Percentiles rank a stretch among this genome's conserved stretches.
phyloP scores from a whole-genome alignment of 2,888 invertebrate genomes.

The Stenodera caucasica region DNA sequence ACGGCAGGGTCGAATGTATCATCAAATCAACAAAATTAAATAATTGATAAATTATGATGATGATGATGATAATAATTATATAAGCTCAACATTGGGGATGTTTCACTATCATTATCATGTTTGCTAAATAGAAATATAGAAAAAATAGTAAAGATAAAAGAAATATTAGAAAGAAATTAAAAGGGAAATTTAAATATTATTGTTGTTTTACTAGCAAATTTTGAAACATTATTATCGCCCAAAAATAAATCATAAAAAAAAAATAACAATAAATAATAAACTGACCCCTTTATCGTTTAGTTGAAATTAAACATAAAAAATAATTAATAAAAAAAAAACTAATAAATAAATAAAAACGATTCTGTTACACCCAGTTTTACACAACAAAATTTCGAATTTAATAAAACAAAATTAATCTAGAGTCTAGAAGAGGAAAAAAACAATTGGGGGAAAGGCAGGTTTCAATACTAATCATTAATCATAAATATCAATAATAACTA shows the following conservation, averaged over 20 bases:
- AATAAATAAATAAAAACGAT: not conserved
- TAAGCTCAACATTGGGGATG: not conserved
- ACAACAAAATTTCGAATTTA: not conserved
- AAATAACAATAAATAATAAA: not conserved
- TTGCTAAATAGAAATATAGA: too few species aligned
- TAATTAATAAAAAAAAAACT: too few species aligned
- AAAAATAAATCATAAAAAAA: not conserved
- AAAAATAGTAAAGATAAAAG: too few species aligned
- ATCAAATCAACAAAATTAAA: not conserved
- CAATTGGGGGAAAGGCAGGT: too few species aligned
- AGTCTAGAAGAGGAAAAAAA: not conserved
- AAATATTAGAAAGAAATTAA: too few species aligned
- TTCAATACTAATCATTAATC: too few species aligned
- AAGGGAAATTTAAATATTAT: too few species aligned
- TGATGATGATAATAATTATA: not conserved
- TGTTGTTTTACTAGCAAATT: too few species aligned
- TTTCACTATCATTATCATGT: not conserved
- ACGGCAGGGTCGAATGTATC: slow-evolving; percentile 1
- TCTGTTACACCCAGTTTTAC: not conserved
- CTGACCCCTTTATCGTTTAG: too few species aligned
- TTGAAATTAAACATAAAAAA: too few species aligned
- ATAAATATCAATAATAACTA: too few species aligned
- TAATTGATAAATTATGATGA: not conserved
- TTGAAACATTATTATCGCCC: too few species aligned
- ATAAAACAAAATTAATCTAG: not conserved